These are phyloP conservation scores for Caenorhabditis zanzibari DNA, from an alignment of 2,888 invertebrate genomes.

Conservation along the genomic window DNA sequence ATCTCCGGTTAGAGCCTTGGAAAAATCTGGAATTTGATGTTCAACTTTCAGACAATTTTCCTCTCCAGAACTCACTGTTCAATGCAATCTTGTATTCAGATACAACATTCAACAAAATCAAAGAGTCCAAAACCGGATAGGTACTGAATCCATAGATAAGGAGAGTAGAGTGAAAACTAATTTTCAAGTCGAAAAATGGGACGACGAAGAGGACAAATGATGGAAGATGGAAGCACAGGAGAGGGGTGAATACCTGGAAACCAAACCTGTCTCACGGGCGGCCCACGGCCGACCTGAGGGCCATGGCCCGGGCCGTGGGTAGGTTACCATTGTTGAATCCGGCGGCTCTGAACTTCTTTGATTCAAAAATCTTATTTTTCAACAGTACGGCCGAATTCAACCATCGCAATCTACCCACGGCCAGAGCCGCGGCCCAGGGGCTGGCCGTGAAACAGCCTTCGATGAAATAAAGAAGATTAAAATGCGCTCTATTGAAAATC, in stretches of 20 bases:
- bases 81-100: slow-evolving; percentile 2
- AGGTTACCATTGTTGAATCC: too few relatives aligned
- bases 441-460: too few relatives aligned
- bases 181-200: slow-evolving; percentile 8
- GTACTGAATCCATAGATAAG: slow-evolving; percentile 7
- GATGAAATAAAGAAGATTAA: too few relatives aligned
- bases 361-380: too few relatives aligned
- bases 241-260: slow-evolving; percentile 9
- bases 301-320: too few relatives aligned
- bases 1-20: not conserved
- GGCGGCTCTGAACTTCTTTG: too few relatives aligned
- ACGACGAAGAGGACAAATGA: slow-evolving; percentile 9
- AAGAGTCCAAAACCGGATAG: slow-evolving; percentile 5
- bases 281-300: too few relatives aligned
- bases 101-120: slow-evolving; percentile 12
- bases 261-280: too few relatives aligned
- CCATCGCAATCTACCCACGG: too few relatives aligned
- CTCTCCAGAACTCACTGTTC: not conserved
- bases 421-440: too few relatives aligned
- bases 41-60: not conserved
- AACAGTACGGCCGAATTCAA: too few relatives aligned
- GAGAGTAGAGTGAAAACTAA: slow-evolving; percentile 5
- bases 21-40: not conserved
- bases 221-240: slow-evolving; percentile 15
- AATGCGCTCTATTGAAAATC: not conserved